phyloP scores from a whole-genome alignment of 2,113 vertebrate species.

The Ochotona curzoniae region DNA sequence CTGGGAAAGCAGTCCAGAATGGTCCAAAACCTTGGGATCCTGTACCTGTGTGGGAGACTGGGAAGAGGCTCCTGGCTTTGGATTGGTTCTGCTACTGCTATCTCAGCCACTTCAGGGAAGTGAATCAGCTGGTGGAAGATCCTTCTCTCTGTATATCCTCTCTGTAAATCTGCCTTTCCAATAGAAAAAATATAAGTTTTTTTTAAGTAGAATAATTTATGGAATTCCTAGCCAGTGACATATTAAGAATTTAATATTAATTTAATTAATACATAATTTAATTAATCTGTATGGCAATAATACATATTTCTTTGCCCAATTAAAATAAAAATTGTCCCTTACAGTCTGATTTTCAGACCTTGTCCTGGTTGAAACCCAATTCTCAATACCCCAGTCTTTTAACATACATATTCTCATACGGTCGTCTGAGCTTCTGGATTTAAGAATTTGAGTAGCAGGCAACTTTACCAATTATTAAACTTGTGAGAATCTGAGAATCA shows the following conservation, averaged over 20 bases:
- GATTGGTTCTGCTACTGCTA: no score
- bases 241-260: no score
- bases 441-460: not conserved
- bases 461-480: not conserved
- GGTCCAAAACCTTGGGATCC: no score
- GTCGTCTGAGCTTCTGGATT: not conserved
- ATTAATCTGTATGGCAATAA: not conserved
- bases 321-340: not conserved
- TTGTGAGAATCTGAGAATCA: not conserved
- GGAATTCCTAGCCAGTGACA: not conserved
- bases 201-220: constrained; percentile 5
- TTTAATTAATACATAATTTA: no score
- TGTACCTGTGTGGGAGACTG: no score
- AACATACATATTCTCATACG: not conserved
- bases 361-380: not conserved
- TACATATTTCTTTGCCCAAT: not conserved
- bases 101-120: no score
- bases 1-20: no score
- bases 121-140: no score
- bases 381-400: not conserved
- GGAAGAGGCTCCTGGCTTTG: no score
- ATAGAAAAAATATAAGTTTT: no score
- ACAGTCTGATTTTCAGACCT: not conserved
- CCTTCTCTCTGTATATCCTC: no score
- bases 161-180: no score